Evolutionary conservation across 2,888 invertebrate species (phyloP), one percentile per base, ranked within the genome.

Genomic region (Agapostemon virescens): DNA sequence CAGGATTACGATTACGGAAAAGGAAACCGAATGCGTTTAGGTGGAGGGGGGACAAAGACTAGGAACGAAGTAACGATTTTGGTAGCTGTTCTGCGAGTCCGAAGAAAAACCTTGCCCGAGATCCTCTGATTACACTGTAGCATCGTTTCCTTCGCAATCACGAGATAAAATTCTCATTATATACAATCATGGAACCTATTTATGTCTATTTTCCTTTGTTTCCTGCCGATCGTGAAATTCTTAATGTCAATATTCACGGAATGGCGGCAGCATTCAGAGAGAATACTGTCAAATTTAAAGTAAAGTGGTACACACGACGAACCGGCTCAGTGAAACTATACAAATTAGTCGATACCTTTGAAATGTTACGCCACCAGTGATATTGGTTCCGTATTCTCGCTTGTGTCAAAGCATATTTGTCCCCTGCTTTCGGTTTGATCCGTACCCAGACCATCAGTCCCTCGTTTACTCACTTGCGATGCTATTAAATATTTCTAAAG

Each of bases 221-320:
- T 1, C 33, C 36, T n/a, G 6, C 6, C 33, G n/a, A 36, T 63
- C 63, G 36, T 33, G 36, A 63, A 36, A 63, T 61, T 33, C 61
- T 30, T 33, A 63, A n/a, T 33, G 36, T 36, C 63, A 63, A 63
- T 63, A n/a, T 63, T 63, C n/a, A 36, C n/a, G n/a, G 63, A 13
- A 11, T 36, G 36, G 36, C 33, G 36, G 36, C 36, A 13, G 63
- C 11, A 63, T 36, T 13, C 63, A 36, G 63, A 63, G 63, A 36
- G 63, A 63, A 36, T 63, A 36, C 63, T 63, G 36, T 36, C 63
- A 63, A 63, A 36, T 63, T 63, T 63, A 63, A 63, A 63, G 63
- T n/a, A n/a, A 63, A 36, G 36, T 1, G 63, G 13, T 36, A 63
- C 63, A 63, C 33, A 63, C n/a, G n/a, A 20, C 5, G 13, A 13